Percentiles rank a stretch among this genome's conserved stretches.
Conservation (phyloP, 2,797 vertebrate species). For the Propithecus perrieri region DNA sequence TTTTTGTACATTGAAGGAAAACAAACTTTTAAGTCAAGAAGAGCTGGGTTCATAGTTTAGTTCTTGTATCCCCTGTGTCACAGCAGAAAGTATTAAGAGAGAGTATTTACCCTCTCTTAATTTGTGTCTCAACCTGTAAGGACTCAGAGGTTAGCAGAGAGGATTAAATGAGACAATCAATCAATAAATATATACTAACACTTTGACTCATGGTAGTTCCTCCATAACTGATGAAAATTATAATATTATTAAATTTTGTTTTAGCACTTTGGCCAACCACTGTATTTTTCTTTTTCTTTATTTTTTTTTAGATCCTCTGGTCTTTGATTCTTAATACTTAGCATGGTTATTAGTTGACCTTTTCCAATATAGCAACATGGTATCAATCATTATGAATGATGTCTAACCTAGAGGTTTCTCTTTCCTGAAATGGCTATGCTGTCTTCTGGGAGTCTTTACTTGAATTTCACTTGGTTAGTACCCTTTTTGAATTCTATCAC, state of each 20-base stretch:
- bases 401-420: not conserved
- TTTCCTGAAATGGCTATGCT: not conserved
- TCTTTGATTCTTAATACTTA: constrained; percentile 14
- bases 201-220: not conserved
- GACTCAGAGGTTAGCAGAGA: not conserved
- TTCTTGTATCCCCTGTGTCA: not conserved
- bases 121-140: not conserved
- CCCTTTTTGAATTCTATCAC: not conserved
- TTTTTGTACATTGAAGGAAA: not conserved
- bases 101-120: not conserved
- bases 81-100: not conserved
- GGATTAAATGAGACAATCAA: not conserved
- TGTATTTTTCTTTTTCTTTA: not conserved
- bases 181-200: not conserved
- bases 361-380: not conserved
- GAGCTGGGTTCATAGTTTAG: not conserved
- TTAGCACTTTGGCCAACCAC: not conserved
- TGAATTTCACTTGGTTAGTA: not conserved
- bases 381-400: not conserved
- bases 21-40: not conserved
- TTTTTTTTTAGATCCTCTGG: not conserved
- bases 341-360: not conserved
- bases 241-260: not conserved
- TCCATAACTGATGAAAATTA: not conserved
- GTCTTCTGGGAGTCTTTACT: not conserved